A percentile compares a stretch with the other conserved stretches of the same genome.
Conservation (phyloP, 2,888 invertebrate species). For the Noctuana brunneofusca region DNA sequence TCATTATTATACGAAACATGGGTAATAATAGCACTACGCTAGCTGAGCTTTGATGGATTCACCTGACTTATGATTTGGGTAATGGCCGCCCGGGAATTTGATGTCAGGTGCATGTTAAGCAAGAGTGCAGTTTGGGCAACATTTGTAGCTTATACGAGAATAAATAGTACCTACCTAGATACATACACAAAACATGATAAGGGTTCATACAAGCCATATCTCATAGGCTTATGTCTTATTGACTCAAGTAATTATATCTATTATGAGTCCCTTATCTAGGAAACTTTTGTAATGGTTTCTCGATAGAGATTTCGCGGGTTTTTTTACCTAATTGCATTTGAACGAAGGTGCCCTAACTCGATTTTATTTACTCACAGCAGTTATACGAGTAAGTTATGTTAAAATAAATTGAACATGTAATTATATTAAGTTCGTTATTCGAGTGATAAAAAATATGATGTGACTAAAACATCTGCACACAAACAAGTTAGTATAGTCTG, state of each 20-base stretch:
- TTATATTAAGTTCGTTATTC: neutral
- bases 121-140: slow-evolving; percentile 5
- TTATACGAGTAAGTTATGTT: too few species aligned
- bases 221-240: too few species aligned
- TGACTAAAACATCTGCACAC: neutral
- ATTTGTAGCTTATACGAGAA: too few species aligned
- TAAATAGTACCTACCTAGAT: too few species aligned
- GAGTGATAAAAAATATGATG: neutral
- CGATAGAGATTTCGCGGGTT: too few species aligned
- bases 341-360: neutral
- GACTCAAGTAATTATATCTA: too few species aligned
- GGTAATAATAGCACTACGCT: slow-evolving; percentile 33
- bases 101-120: slow-evolving; percentile 20
- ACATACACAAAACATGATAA: too few species aligned
- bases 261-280: too few species aligned
- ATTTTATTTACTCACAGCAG: neutral
- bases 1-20: slow-evolving; percentile 41
- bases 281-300: too few species aligned
- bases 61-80: slow-evolving; percentile 31
- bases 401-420: neutral
- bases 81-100: slow-evolving; percentile 25
- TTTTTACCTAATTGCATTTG: too few species aligned
- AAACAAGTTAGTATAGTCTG: neutral
- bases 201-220: too few species aligned
- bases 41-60: slow-evolving; percentile 32